phyloP scores from a whole-genome alignment of 1,140 invertebrate genomes.

The Drosophila sulfurigaster region DNA sequence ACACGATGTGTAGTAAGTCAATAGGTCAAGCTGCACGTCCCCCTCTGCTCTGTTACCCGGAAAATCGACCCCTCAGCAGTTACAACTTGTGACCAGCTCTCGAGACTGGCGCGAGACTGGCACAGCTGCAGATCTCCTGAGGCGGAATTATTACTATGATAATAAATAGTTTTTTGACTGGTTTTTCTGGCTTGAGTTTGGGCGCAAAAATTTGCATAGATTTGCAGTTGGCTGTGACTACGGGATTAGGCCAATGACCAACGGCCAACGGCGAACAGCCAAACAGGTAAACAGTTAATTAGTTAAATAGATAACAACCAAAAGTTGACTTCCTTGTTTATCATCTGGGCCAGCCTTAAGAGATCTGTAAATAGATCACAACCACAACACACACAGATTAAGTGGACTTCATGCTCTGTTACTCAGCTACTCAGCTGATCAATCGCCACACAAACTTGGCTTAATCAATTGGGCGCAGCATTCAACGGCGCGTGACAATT shows the following conservation, averaged over 20 bases:
- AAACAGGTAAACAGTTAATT: neutral
- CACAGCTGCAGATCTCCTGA: slow-evolving; percentile 55
- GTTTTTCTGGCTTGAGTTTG: slow-evolving; percentile 61
- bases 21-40: slow-evolving; percentile 63
- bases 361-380: slow-evolving; percentile 27
- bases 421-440: slow-evolving; percentile 2
- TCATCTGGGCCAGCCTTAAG: slow-evolving; percentile 45
- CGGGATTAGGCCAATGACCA: slow-evolving; percentile 40
- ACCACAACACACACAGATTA: slow-evolving; percentile 51
- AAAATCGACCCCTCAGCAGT: slow-evolving; percentile 20
- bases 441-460: slow-evolving; percentile 12
- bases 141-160: slow-evolving; percentile 76
- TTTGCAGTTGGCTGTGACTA: slow-evolving; percentile 44
- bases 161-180: slow-evolving; percentile 77
- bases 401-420: slow-evolving; percentile 49
- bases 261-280: neutral
- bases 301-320: neutral
- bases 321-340: slow-evolving; percentile 67
- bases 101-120: neutral
- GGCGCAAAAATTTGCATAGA: slow-evolving; percentile 59
- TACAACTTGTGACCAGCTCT: slow-evolving; percentile 4
- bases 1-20: slow-evolving; percentile 69
- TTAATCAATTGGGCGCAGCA: slow-evolving; percentile 58
- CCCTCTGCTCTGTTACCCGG: slow-evolving; percentile 22
- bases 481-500: slow-evolving; percentile 70